These are phyloP conservation scores for Aleiodes leptofemur DNA, from an alignment of 2,888 invertebrate species.

Conservation along the genomic window DNA sequence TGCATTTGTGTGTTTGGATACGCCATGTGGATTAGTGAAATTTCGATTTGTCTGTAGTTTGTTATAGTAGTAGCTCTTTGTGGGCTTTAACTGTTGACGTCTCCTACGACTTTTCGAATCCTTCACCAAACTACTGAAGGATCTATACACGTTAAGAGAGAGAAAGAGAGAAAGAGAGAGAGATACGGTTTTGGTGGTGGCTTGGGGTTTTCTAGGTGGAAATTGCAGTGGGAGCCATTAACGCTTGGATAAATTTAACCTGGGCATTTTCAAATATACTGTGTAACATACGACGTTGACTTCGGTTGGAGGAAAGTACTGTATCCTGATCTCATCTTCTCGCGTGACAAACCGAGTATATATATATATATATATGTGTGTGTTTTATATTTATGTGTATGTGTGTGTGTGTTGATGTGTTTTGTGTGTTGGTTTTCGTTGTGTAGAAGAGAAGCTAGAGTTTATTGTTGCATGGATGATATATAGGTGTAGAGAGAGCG, in stretches of 20 bases:
- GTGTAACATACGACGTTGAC: conserved; percentile 54
- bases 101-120: neutral
- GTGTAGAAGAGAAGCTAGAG: conserved; percentile 19
- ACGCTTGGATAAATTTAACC: conserved; percentile 56
- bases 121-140: conserved; percentile 18
- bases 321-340: conserved; percentile 59
- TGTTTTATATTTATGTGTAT: conserved; percentile 8
- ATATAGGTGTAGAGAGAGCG: conserved; percentile 2
- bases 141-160: neutral
- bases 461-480: conserved; percentile 36
- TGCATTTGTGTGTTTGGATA: conserved; percentile 9
- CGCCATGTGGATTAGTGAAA: conserved; percentile 9
- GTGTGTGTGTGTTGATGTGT: too few species aligned
- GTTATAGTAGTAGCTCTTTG: neutral
- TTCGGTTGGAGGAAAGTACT: conserved; percentile 52
- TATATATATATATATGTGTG: conserved; percentile 20
- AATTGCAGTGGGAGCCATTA: conserved; percentile 44
- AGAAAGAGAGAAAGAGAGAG: neutral
- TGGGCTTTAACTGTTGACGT: conserved; percentile 36
- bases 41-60: neutral
- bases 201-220: neutral
- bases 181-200: neutral
- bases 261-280: conserved; percentile 33
- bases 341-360: conserved; percentile 48
- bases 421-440: conserved; percentile 16